phyloP scores from a whole-genome alignment of 2,888 invertebrate genomes.

The Caenorhabditis sinica region DNA sequence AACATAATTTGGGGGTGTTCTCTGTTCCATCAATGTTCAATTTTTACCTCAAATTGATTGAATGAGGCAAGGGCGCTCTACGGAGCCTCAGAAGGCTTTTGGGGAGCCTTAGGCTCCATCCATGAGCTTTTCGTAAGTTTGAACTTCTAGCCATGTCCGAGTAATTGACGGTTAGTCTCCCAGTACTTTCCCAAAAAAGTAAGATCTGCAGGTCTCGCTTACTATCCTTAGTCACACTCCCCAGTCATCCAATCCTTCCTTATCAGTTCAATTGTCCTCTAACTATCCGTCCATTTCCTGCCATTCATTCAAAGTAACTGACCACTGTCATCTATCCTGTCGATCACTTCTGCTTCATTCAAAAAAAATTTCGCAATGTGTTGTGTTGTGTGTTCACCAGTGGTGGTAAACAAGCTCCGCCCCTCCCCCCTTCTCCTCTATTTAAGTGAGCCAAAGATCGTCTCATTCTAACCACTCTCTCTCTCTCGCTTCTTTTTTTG shows the following conservation, averaged over 20 bases:
- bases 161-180: no score
- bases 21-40: no score
- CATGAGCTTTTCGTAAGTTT: no score
- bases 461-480: slow-evolving; percentile 16
- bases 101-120: no score
- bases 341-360: slow-evolving; percentile 20
- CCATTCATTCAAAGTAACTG: slow-evolving; percentile 27
- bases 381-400: slow-evolving; percentile 39
- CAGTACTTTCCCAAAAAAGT: no score
- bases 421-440: slow-evolving; percentile 45
- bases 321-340: slow-evolving; percentile 19
- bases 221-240: slow-evolving; percentile 9
- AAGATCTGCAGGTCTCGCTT: no score
- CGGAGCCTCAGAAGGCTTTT: no score
- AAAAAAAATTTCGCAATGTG: slow-evolving; percentile 62
- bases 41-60: no score
- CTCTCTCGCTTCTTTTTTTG: slow-evolving; percentile 16
- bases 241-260: neutral
- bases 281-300: neutral
- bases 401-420: slow-evolving; percentile 24
- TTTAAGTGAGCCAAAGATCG: slow-evolving; percentile 60
- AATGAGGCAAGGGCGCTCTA: no score
- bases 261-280: slow-evolving; percentile 8
- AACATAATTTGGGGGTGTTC: no score
- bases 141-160: no score